Conservation (phyloP, 2,113 vertebrate genomes). For the Percopsis transmontana region DNA sequence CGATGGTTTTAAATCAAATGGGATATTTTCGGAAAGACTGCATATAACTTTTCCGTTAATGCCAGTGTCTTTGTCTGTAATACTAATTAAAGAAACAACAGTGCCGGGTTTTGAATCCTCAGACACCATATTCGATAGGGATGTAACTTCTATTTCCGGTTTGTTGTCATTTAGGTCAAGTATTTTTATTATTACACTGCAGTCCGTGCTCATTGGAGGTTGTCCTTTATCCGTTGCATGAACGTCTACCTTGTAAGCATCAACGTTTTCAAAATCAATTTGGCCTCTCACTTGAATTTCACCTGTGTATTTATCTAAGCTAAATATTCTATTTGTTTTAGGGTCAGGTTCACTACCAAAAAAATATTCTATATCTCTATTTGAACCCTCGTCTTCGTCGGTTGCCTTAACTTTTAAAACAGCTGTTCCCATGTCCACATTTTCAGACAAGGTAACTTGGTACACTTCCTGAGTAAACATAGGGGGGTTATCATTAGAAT, state of each 20-base stretch:
- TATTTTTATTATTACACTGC: conserved; percentile 64
- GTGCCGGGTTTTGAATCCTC: conserved; percentile 68
- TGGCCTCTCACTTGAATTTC: conserved; percentile 57
- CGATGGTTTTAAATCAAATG: conserved; percentile 72
- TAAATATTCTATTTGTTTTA: conserved; percentile 47
- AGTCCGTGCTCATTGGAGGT: conserved; percentile 58
- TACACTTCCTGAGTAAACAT: no score
- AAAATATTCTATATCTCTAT: conserved; percentile 61
- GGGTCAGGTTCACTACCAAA: conserved; percentile 49
- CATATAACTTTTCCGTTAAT: conserved; percentile 67
- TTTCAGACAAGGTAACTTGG: no score
- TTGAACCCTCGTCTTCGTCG: conserved; percentile 65
- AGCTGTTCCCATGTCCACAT: conserved; percentile 25
- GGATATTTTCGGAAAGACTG: conserved; percentile 32
- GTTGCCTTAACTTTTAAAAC: conserved; percentile 59
- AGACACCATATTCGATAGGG: conserved; percentile 54
- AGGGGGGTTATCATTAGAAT: conserved; percentile 73
- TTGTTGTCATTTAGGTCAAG: conserved; percentile 70
- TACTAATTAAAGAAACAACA: conserved; percentile 69
- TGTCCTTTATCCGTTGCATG: conserved; percentile 70
- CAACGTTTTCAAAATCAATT: conserved; percentile 65
- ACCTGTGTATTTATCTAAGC: conserved; percentile 60
- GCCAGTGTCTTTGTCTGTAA: conserved; percentile 62
- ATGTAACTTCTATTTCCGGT: conserved; percentile 72
- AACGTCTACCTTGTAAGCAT: conserved; percentile 57